Percentiles rank a stretch among this genome's conserved stretches.
Conservation (phyloP, 2,888 invertebrate genomes). For the Heterodera filipjevi region DNA sequence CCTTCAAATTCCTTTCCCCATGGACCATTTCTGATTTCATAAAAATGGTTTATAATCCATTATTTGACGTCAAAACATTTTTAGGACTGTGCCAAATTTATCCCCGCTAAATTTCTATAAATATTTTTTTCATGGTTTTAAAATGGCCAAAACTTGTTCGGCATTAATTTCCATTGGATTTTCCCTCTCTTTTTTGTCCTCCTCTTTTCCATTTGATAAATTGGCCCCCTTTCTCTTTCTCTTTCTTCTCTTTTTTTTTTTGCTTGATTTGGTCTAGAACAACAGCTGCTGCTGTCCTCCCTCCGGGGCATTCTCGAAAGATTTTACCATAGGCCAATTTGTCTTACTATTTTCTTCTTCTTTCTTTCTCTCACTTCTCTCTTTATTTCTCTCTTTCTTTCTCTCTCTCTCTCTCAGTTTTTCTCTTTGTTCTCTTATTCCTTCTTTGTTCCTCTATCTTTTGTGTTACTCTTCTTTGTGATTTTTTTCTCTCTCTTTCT, state of each 20-base stretch:
- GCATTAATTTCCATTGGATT: neutral
- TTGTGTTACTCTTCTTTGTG: no score
- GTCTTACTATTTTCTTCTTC: neutral
- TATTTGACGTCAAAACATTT: no score
- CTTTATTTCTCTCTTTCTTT: neutral
- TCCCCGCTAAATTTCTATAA: neutral
- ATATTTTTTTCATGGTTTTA: neutral
- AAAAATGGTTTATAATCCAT: no score
- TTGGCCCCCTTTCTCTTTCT: no score
- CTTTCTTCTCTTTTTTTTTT: neutral
- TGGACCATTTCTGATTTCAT: no score
- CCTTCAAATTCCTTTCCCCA: no score
- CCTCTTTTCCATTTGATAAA: neutral
- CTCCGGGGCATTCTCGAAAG: neutral
- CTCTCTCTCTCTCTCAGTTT: neutral
- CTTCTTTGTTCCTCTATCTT: neutral
- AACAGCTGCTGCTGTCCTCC: neutral
- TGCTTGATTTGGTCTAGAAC: neutral
- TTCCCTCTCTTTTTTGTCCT: neutral
- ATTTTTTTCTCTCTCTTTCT: neutral
- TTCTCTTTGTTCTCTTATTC: neutral
- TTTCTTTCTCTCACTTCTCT: neutral
- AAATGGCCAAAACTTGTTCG: neutral
- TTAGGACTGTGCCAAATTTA: neutral
- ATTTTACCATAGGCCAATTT: neutral